Evolutionary conservation across 2,113 vertebrate genomes (phyloP).

Genomic region (Semnornis frantzii): DNA sequence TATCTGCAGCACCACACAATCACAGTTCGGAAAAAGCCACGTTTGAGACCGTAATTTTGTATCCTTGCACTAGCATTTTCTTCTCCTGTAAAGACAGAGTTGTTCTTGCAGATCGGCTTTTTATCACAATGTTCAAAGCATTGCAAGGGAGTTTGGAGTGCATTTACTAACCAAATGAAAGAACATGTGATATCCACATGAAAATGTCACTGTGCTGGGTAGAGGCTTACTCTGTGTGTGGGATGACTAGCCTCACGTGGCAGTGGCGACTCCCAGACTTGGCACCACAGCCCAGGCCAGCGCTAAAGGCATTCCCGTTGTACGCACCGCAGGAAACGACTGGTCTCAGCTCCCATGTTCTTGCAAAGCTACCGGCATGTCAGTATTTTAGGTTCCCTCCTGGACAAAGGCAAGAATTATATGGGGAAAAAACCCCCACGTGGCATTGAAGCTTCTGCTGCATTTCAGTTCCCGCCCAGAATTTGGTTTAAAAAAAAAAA

Average conservation of each 20-base stretch:
- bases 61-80: not conserved
- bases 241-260: not conserved
- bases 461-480: not conserved
- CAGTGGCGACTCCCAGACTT: not conserved
- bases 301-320: not conserved
- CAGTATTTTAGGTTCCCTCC: not conserved
- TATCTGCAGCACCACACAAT: not conserved
- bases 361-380: not conserved
- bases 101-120: not conserved
- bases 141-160: not conserved
- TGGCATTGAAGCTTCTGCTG: not conserved
- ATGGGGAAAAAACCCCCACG: not conserved
- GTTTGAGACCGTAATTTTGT: not conserved
- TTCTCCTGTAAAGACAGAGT: not conserved
- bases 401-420: not conserved
- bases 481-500: not conserved
- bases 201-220: not conserved
- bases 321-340: too few species aligned
- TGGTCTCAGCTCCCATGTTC: rapidly evolving
- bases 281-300: not conserved
- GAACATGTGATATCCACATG: not conserved
- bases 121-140: not conserved
- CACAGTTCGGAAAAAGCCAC: not conserved
- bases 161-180: not conserved
- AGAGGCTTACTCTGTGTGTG: not conserved